Evolutionary conservation across 2,888 invertebrate species (phyloP), one percentile per base, ranked within the genome.

Genomic region (Drosophila prolongata): DNA sequence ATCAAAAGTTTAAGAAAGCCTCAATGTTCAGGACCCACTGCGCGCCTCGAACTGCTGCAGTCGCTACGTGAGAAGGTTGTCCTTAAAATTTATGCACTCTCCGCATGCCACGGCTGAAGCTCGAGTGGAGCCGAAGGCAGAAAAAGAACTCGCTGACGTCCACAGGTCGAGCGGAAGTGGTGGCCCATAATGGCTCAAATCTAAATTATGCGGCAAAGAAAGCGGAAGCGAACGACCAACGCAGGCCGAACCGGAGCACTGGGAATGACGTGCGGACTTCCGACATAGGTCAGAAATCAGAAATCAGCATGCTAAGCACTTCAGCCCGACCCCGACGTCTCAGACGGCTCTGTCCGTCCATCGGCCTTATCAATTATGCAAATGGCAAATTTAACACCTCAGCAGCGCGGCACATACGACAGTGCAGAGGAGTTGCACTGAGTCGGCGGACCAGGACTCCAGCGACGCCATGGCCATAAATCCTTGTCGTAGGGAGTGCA

Each of bases 361-460:
- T 69, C 71, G 76, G 87, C 79, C 83, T 81, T 88, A 89, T 89
- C 87, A 89, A 89, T 90, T 89, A 89, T 89, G 90, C 83, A 90
- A 90, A 89, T 89, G 79, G 83, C 62, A 85, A 88, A 83, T 87
- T 88, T 89, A 83, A 85, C 90, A 88, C 85, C 85, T 89, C 73
- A 73, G 62, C 71, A 71, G 62, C 67, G 78, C 72, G 79, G 75
- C 73, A 74, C 80, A 83, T 70, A 76, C 84, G 76, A 38, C 44
- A 46, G 38, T 49, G 55, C 55, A 16, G 38, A 34, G 47, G 14
- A 14, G 56, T 34, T 16, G 19, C 8, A 43, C 34, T 16, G 50
- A 50, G 64, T 24, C 49, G 47, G 35, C n/a, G 24, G 59, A 24
- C 34, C 44, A 49, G 42, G 40, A 52, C 34, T 65, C 38, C 50